These are phyloP conservation scores for Cololabis saira DNA, from an alignment of 2,113 vertebrate species.

Conservation along the genomic window DNA sequence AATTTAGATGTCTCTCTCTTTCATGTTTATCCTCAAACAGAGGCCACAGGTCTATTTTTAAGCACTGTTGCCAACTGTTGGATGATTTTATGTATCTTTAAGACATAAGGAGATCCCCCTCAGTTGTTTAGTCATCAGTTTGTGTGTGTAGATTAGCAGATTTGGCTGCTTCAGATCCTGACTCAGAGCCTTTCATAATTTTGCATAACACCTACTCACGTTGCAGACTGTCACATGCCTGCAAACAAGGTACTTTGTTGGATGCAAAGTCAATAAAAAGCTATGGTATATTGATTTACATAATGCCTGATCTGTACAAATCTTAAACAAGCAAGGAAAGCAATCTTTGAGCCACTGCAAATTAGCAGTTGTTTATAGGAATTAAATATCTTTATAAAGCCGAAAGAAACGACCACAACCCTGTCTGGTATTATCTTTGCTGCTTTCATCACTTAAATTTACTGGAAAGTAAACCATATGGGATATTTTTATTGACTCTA, in stretches of 20 bases:
- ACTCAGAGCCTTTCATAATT: slow-evolving; percentile 36
- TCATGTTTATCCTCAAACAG: slow-evolving; percentile 33
- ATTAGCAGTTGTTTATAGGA: slow-evolving; percentile 17
- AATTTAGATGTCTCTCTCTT: slow-evolving; percentile 31
- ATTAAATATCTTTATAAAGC: slow-evolving; percentile 1
- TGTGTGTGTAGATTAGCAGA: neutral
- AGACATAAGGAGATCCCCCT: neutral
- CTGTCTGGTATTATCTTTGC: slow-evolving; percentile 16
- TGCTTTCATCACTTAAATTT: slow-evolving; percentile 26
- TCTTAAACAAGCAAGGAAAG: slow-evolving; percentile 10
- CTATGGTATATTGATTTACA: slow-evolving; percentile 6
- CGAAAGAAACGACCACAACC: slow-evolving; percentile 11
- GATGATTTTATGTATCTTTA: slow-evolving; percentile 5
- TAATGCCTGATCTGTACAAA: slow-evolving; percentile 7
- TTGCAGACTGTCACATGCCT: neutral
- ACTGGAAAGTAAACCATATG: slow-evolving; percentile 33
- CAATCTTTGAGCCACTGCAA: neutral
- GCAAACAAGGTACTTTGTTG: slow-evolving; percentile 1
- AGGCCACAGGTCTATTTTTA: slow-evolving; percentile 27
- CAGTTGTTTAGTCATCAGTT: neutral
- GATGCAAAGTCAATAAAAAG: slow-evolving; percentile 22
- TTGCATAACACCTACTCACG: slow-evolving; percentile 25
- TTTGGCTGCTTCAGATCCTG: neutral
- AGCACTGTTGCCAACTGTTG: slow-evolving; percentile 17
- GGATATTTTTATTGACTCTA: slow-evolving; percentile 31